Evolutionary conservation across 2,113 vertebrate genomes (phyloP).

Genomic region (Candoia aspera): DNA sequence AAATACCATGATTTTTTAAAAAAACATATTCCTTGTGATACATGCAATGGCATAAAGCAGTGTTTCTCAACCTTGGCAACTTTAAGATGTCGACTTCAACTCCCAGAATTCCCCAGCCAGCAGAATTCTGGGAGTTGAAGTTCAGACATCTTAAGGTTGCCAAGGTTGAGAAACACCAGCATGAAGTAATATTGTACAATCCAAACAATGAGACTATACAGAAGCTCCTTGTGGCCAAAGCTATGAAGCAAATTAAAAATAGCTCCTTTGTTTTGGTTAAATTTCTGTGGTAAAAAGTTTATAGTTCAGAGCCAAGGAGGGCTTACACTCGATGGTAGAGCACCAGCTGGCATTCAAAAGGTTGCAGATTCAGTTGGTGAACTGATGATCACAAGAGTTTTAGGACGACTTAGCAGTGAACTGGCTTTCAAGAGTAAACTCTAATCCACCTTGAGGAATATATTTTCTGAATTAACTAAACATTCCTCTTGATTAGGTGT

Average conservation of each 20-base stretch:
- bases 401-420: not conserved
- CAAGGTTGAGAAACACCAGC: too few relatives aligned
- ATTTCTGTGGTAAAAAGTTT: not conserved
- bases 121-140: too few relatives aligned
- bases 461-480: not conserved
- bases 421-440: too few relatives aligned
- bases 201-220: not conserved
- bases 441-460: too few relatives aligned
- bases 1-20: not conserved
- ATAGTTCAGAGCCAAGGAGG: not conserved
- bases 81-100: too few relatives aligned
- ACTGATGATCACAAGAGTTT: not conserved
- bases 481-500: not conserved
- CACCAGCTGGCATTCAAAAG: not conserved
- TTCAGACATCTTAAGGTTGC: too few relatives aligned
- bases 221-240: not conserved
- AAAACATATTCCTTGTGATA: not conserved
- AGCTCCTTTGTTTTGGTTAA: not conserved
- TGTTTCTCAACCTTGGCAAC: too few relatives aligned
- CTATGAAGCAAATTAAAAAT: not conserved
- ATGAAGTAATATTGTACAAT: not conserved
- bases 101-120: too few relatives aligned
- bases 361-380: not conserved
- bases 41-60: not conserved
- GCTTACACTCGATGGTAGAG: not conserved